These are phyloP conservation scores for Metopolophium dirhodum DNA, from an alignment of 1,140 invertebrate genomes.

Conservation along the genomic window DNA sequence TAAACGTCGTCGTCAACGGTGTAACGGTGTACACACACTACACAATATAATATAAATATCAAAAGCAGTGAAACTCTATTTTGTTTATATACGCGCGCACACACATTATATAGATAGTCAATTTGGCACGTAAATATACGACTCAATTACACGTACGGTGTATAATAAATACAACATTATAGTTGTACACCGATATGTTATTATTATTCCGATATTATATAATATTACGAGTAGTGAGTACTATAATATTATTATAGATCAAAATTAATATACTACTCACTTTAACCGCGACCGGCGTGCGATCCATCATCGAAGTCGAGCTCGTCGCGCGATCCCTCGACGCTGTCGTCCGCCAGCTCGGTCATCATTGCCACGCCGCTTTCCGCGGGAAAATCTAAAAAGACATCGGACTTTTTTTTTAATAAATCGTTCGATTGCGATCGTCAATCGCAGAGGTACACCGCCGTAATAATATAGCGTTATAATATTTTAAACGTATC, in stretches of 20 bases:
- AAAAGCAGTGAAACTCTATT: neutral
- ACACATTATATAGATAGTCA: neutral
- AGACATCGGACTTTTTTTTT: neutral
- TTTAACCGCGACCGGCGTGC: neutral
- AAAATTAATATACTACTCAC: slow-evolving; percentile 25
- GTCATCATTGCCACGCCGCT: neutral
- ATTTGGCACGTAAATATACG: neutral
- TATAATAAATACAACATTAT: neutral
- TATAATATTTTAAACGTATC: neutral
- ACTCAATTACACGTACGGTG: too few species aligned
- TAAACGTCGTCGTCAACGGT: slow-evolving; percentile 33
- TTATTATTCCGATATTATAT: neutral
- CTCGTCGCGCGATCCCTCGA: neutral
- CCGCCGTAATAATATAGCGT: neutral
- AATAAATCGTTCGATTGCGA: neutral
- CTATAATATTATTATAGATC: neutral
- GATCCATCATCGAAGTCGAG: neutral
- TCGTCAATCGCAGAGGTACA: neutral
- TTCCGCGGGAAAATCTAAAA: neutral
- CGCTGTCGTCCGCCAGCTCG: too few species aligned
- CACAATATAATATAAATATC: neutral
- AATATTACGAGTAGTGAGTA: neutral
- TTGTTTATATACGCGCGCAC: neutral
- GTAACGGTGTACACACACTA: slow-evolving; percentile 5
- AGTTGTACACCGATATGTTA: neutral